Conservation (phyloP, 2,113 vertebrate species). For the Panurus biarmicus region DNA sequence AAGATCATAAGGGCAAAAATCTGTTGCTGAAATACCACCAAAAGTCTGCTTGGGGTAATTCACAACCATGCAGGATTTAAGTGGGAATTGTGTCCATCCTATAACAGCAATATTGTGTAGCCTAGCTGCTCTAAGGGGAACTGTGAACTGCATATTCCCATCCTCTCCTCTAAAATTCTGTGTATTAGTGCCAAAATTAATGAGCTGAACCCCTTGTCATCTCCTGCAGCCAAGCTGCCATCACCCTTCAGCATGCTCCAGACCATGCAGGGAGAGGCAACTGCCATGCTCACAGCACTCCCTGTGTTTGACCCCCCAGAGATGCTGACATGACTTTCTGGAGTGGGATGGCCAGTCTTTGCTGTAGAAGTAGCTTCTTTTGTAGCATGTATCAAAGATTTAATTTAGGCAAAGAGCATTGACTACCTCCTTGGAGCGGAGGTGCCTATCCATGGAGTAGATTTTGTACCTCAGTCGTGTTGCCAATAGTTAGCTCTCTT, state of each 20-base stretch:
- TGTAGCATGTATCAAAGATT: neutral
- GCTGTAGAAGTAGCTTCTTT: neutral
- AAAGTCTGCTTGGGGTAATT: neutral
- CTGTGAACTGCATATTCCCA: neutral
- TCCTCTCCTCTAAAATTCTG: neutral
- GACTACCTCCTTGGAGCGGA: neutral
- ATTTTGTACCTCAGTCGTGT: neutral
- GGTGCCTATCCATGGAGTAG: neutral
- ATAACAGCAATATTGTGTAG: neutral
- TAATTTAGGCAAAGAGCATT: neutral
- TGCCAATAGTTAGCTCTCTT: neutral
- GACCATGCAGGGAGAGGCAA: rapidly evolving
- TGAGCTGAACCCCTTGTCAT: neutral
- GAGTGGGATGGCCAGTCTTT: neutral
- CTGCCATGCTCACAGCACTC: rapidly evolving
- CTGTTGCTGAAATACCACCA: neutral
- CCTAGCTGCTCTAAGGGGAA: neutral
- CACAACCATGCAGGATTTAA: neutral
- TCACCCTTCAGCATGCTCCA: neutral
- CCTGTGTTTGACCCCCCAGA: neutral
- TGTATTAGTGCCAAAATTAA: neutral
- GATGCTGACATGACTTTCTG: neutral
- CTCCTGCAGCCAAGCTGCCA: neutral
- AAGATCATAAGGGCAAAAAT: neutral
- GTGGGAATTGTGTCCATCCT: neutral